Conservation (phyloP, 2,888 invertebrate genomes). For the Heliconius sara region DNA sequence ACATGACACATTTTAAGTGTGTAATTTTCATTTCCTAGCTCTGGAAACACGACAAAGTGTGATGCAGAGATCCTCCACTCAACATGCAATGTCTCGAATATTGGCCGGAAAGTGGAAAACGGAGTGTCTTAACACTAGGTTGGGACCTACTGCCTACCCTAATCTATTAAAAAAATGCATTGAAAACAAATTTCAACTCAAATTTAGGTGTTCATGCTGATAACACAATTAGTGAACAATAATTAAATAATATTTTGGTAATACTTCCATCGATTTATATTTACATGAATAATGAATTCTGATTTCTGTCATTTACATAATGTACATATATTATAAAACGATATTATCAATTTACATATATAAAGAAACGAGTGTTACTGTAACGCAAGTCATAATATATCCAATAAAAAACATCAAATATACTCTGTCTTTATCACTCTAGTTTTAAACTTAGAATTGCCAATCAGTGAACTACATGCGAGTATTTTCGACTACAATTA, state of each 20-base stretch:
- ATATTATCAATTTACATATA: not conserved
- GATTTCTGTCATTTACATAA: not conserved
- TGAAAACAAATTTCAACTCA: not conserved
- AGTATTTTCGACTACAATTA: not conserved
- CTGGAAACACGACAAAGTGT: too few relatives aligned
- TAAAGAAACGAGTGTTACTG: not conserved
- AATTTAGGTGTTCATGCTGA: not conserved
- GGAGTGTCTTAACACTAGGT: too few relatives aligned
- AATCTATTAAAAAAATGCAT: not conserved
- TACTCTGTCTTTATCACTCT: not conserved
- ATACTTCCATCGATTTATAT: conserved; percentile 6
- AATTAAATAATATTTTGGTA: conserved; percentile 13
- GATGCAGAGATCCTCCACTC: too few relatives aligned
- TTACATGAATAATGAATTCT: conserved; percentile 11
- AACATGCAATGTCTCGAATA: too few relatives aligned
- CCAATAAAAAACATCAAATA: not conserved
- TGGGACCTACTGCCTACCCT: too few relatives aligned
- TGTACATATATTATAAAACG: not conserved
- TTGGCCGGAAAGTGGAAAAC: too few relatives aligned
- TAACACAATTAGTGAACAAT: not conserved
- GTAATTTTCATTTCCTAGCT: too few relatives aligned
- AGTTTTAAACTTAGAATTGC: not conserved
- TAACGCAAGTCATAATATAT: too few relatives aligned
- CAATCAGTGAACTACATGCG: not conserved
- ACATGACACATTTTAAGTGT: too few relatives aligned